Evolutionary conservation across 2,888 invertebrate genomes (phyloP).

Genomic region (Andrena minutula): DNA sequence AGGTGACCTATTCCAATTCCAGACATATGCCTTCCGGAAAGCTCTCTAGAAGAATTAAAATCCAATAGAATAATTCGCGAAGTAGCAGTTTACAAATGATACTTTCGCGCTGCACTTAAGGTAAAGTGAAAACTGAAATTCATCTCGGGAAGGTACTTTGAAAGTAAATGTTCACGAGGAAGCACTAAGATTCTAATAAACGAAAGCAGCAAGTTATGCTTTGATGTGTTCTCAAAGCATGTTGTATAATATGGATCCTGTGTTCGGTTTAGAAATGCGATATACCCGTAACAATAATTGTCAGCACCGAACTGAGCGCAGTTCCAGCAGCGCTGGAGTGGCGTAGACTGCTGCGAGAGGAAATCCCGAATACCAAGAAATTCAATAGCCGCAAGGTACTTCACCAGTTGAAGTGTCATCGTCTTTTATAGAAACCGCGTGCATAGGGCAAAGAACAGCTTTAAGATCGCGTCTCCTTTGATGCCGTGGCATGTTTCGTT

Average conservation of each 20-base stretch:
- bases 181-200: too few species aligned
- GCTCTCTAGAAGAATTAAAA: too few species aligned
- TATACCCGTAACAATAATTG: slow-evolving; percentile 47
- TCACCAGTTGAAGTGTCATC: slow-evolving; percentile 46
- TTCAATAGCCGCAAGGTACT: slow-evolving; percentile 61
- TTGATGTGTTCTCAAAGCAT: slow-evolving; percentile 3
- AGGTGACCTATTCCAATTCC: too few species aligned
- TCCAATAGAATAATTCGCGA: too few species aligned
- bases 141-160: too few species aligned
- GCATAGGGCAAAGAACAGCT: slow-evolving; percentile 18
- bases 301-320: neutral
- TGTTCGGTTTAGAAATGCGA: slow-evolving; percentile 41
- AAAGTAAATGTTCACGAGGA: too few species aligned
- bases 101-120: too few species aligned
- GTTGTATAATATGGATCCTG: slow-evolving; percentile 1
- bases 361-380: slow-evolving; percentile 42
- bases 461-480: slow-evolving; percentile 54
- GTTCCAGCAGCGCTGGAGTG: neutral
- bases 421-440: slow-evolving; percentile 58
- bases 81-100: too few species aligned
- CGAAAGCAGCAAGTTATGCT: neutral
- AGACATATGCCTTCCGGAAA: too few species aligned
- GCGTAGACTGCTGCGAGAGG: neutral
- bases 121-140: too few species aligned
- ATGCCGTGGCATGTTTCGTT: slow-evolving; percentile 42